A percentile compares a stretch with the other conserved stretches of the same genome.
phyloP scores from a whole-genome alignment of 2,888 invertebrate genomes.

The Caenorhabditis panamensis region DNA sequence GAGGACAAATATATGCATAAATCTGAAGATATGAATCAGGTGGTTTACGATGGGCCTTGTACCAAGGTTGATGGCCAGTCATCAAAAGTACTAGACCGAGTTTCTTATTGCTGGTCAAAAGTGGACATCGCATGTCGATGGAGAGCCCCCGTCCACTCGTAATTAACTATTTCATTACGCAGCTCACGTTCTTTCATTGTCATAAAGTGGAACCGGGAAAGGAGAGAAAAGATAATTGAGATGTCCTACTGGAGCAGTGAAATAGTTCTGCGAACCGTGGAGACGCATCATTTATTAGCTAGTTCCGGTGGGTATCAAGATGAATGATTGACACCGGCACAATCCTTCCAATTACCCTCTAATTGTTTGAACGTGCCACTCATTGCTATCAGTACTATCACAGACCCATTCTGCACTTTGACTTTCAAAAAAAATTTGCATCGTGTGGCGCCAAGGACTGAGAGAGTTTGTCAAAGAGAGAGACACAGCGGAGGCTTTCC shows the following conservation, averaged over 20 bases:
- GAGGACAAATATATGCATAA: slow-evolving; percentile 39
- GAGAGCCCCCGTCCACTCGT: slow-evolving; percentile 28
- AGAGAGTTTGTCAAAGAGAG: slow-evolving; percentile 21
- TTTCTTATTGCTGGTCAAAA: slow-evolving; percentile 51
- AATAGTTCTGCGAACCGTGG: slow-evolving; percentile 10
- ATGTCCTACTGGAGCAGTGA: slow-evolving; percentile 15
- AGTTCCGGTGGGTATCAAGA: slow-evolving; percentile 25
- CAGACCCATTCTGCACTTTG: slow-evolving; percentile 9
- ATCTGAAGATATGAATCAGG: slow-evolving; percentile 57
- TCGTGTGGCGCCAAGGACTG: slow-evolving; percentile 27
- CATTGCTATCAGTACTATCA: slow-evolving; percentile 28
- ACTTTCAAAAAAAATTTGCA: slow-evolving; percentile 44
- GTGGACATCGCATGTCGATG: slow-evolving; percentile 51
- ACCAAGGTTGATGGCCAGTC: slow-evolving; percentile 47
- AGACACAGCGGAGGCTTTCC: slow-evolving; percentile 39
- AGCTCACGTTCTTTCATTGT: slow-evolving; percentile 54
- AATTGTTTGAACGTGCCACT: slow-evolving; percentile 17
- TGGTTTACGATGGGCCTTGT: slow-evolving; percentile 44
- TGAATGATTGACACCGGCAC: background rate
- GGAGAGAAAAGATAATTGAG: slow-evolving; percentile 46
- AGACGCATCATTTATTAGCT: slow-evolving; percentile 23
- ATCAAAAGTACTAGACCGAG: slow-evolving; percentile 33
- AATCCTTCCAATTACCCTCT: background rate
- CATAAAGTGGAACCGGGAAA: slow-evolving; percentile 36
- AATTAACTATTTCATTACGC: slow-evolving; percentile 62